phyloP scores from a whole-genome alignment of 2,113 vertebrate species.

The Rhineura floridana region DNA sequence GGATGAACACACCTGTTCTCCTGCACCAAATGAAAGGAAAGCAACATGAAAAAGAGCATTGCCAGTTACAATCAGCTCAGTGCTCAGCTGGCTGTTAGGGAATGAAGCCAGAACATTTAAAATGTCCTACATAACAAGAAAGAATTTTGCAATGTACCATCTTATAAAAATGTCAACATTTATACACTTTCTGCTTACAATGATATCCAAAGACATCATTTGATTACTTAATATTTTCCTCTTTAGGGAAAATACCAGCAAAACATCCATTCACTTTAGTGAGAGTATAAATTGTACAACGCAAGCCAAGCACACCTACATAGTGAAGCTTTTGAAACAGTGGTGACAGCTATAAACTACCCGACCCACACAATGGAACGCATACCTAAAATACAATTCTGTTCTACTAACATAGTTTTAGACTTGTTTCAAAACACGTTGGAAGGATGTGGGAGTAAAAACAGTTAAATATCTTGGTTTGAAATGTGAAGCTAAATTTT shows the following conservation, averaged over 20 bases:
- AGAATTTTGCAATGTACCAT: neutral
- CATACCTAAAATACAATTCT: neutral
- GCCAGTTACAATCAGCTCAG: rapidly evolving
- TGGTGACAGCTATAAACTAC: neutral
- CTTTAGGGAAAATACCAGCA: neutral
- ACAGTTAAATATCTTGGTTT: neutral
- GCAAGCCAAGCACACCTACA: neutral
- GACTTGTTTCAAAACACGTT: neutral
- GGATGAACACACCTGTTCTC: conserved; percentile 5
- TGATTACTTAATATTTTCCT: neutral
- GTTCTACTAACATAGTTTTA: too few species aligned
- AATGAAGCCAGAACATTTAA: neutral
- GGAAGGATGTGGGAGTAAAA: neutral
- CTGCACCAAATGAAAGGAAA: neutral
- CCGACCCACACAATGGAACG: rapidly evolving
- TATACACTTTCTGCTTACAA: rapidly evolving
- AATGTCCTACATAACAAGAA: neutral
- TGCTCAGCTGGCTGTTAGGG: rapidly evolving
- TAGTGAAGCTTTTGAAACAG: neutral
- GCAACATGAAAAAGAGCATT: neutral
- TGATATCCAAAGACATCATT: neutral
- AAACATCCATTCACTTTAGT: neutral
- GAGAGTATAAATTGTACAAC: neutral
- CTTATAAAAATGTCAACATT: neutral
- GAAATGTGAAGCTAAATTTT: neutral